Conservation (phyloP, 2,888 invertebrate species). For the Melieria omissa region DNA sequence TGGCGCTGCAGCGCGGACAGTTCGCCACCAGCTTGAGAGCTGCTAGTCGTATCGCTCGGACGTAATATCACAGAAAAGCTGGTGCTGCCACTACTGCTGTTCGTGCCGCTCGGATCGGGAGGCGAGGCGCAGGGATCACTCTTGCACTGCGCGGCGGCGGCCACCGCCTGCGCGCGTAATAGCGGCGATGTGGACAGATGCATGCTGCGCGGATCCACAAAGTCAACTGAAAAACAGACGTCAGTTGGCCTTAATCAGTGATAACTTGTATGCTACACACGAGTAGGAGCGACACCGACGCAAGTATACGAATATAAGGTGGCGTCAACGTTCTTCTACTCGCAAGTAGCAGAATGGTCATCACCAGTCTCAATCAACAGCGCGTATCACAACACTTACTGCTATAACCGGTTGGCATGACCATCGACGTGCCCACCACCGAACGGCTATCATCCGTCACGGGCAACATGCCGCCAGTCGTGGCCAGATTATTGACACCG, state of each 20-base stretch:
- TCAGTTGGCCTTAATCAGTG: background rate
- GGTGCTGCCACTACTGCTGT: constrained; percentile 42
- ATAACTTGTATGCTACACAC: no score
- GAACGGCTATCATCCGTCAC: constrained; percentile 50
- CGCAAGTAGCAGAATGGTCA: no score
- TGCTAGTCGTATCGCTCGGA: constrained; percentile 49
- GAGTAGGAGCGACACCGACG: no score
- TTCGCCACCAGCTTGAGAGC: constrained; percentile 35
- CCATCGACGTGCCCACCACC: constrained; percentile 69
- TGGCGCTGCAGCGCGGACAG: constrained; percentile 60
- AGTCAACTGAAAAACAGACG: constrained; percentile 56
- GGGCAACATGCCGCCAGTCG: constrained; percentile 47
- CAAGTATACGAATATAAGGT: no score
- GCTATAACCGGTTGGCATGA: constrained; percentile 83
- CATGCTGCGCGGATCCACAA: constrained; percentile 65
- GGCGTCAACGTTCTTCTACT: no score
- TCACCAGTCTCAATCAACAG: background rate
- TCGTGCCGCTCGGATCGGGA: constrained; percentile 49
- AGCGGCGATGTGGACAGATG: constrained; percentile 61
- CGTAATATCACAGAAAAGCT: constrained; percentile 64
- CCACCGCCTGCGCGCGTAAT: constrained; percentile 54
- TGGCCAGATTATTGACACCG: constrained; percentile 38
- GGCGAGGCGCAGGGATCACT: constrained; percentile 62
- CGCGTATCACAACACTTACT: constrained; percentile 69
- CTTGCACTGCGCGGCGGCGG: constrained; percentile 52